Conservation (phyloP, 2,888 invertebrate species). For the Spicauda simplicius region DNA sequence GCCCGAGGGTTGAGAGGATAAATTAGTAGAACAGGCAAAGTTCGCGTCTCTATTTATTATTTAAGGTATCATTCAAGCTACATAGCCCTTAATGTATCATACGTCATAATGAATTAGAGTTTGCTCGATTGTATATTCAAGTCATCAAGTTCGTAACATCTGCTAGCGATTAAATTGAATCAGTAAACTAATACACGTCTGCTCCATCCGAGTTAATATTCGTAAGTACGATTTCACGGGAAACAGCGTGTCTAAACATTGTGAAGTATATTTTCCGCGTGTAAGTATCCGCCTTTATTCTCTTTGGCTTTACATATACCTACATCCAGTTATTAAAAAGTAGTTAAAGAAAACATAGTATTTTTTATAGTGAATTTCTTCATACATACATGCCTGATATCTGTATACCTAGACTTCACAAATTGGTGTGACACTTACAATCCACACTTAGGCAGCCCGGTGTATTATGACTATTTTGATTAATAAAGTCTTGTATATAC, state of each 20-base stretch:
- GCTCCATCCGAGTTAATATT: constrained; percentile 27
- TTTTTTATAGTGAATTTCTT: no score
- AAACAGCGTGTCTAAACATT: constrained; percentile 7
- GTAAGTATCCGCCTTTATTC: background rate
- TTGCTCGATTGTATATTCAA: constrained; percentile 25
- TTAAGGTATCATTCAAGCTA: constrained; percentile 16
- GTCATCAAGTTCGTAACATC: constrained; percentile 32
- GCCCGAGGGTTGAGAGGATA: constrained; percentile 13
- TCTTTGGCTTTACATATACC: background rate
- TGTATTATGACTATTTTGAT: no score
- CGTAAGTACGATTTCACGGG: constrained; percentile 11
- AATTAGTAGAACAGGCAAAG: constrained; percentile 22
- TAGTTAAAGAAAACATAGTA: no score
- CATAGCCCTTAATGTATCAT: constrained; percentile 9
- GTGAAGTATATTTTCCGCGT: background rate
- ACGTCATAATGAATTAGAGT: constrained; percentile 17
- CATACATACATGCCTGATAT: no score
- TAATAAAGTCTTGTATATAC: no score
- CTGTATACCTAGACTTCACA: no score
- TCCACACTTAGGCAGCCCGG: no score
- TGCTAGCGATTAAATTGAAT: constrained; percentile 26
- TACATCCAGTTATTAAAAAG: background rate
- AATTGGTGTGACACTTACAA: no score
- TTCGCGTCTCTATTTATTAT: constrained; percentile 13
- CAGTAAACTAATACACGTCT: constrained; percentile 23